These are phyloP conservation scores for Ptycholaimellus sp. DNA, from an alignment of 2,888 invertebrate species.

Conservation along the genomic window DNA sequence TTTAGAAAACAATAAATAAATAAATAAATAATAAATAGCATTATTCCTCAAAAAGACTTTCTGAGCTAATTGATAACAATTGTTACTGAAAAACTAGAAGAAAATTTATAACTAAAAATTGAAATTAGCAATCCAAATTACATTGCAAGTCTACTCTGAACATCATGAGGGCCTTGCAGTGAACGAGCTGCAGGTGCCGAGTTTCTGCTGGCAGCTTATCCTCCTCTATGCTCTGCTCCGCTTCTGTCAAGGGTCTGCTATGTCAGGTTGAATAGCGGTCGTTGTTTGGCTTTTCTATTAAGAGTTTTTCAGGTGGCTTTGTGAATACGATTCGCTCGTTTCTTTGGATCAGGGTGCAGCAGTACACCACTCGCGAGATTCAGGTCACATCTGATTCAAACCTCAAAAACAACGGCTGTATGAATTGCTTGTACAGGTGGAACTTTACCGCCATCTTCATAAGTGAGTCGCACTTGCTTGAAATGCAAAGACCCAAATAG, in stretches of 20 bases:
- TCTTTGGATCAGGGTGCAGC: slow-evolving; percentile 81
- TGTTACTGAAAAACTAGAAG: background rate
- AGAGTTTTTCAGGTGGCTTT: slow-evolving; percentile 39
- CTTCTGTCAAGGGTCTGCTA: background rate
- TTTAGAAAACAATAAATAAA: too few species aligned
- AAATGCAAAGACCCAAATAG: too few species aligned
- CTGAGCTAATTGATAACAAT: background rate
- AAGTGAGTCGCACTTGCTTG: background rate
- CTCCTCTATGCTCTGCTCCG: slow-evolving; percentile 45
- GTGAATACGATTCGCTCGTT: slow-evolving; percentile 69
- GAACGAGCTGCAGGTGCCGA: slow-evolving; percentile 44
- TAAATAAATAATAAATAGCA: background rate
- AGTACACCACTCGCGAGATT: slow-evolving; percentile 74
- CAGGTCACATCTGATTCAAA: too few species aligned
- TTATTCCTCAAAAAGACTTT: background rate
- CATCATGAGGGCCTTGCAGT: too few species aligned
- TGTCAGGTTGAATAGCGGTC: background rate
- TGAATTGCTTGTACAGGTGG: too few species aligned
- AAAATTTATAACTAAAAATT: background rate
- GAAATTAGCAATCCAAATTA: background rate
- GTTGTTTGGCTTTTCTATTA: background rate
- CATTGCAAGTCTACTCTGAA: too few species aligned
- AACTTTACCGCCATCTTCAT: slow-evolving; percentile 26
- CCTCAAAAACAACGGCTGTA: too few species aligned
- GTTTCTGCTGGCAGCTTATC: slow-evolving; percentile 68